Percentiles rank a stretch among this genome's conserved stretches.
These are phyloP conservation scores for Caenorhabditis auriculariae DNA, from an alignment of 2,888 invertebrate genomes.

Conservation along the genomic window DNA sequence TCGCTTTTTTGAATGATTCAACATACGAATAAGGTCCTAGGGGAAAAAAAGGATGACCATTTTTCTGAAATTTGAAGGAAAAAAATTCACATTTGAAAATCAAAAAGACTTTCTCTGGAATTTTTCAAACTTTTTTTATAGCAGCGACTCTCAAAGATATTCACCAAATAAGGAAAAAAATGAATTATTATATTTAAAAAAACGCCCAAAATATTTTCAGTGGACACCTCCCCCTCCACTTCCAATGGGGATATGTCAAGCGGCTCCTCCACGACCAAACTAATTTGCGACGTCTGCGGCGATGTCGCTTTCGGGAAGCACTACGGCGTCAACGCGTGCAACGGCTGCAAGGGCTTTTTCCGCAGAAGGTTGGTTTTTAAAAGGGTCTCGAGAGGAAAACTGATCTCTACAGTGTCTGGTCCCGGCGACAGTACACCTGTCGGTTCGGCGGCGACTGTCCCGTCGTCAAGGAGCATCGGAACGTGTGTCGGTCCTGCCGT, in stretches of 20 bases:
- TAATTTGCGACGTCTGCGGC: constrained; percentile 46
- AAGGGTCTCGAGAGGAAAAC: background rate
- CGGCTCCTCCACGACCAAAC: background rate
- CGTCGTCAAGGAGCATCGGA: constrained; percentile 54
- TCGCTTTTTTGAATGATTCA: no score
- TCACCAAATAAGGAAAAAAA: background rate
- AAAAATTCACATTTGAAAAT: no score
- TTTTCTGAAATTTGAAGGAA: no score
- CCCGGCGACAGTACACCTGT: constrained; percentile 51
- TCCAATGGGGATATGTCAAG: constrained; percentile 2
- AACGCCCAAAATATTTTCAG: constrained; percentile 4
- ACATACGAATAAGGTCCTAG: no score
- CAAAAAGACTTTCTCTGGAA: no score
- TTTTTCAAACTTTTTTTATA: background rate
- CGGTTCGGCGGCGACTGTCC: constrained; percentile 56
- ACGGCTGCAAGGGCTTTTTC: constrained; percentile 50
- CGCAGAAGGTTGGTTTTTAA: constrained; percentile 22
- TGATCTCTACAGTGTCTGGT: constrained; percentile 45
- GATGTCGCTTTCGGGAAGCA: constrained; percentile 51
- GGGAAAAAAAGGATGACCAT: no score
- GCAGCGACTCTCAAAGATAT: background rate
- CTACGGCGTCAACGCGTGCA: constrained; percentile 50
- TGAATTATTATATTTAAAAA: background rate
- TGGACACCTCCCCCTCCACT: constrained; percentile 17
- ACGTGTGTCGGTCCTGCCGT: constrained; percentile 55